Conservation (phyloP, 2,888 invertebrate genomes). For the Neoaliturus tenellus region DNA sequence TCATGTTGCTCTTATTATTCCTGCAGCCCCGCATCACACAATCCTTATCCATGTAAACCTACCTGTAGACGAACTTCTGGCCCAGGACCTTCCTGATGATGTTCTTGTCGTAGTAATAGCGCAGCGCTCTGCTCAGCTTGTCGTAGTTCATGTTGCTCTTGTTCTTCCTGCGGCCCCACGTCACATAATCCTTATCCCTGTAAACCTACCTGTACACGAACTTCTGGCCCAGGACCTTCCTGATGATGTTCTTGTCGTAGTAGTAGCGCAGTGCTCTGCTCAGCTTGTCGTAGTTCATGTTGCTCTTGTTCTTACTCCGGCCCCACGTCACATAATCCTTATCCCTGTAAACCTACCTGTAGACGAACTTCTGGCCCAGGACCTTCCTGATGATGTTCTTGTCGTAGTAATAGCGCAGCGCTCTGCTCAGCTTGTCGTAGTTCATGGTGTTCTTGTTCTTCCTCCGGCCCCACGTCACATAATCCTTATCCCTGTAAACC, state of each 20-base stretch:
- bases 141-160: constrained; percentile 80
- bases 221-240: constrained; percentile 77
- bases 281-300: constrained; percentile 80
- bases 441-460: constrained; percentile 80
- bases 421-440: constrained; percentile 78
- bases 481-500: too few relatives aligned
- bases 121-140: constrained; percentile 77
- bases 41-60: too few relatives aligned
- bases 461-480: constrained; percentile 77
- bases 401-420: constrained; percentile 78
- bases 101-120: constrained; percentile 78
- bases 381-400: constrained; percentile 78
- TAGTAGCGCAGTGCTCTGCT: constrained; percentile 78
- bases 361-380: constrained; percentile 77
- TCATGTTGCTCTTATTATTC: too few relatives aligned
- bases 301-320: constrained; percentile 77
- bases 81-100: constrained; percentile 78
- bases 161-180: constrained; percentile 75
- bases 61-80: constrained; percentile 77
- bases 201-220: constrained; percentile 76
- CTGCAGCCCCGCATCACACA: too few relatives aligned
- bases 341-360: too few relatives aligned
- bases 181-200: too few relatives aligned
- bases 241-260: constrained; percentile 77
- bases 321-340: too few relatives aligned